phyloP scores from a whole-genome alignment of 2,797 vertebrate genomes.

The Rhabdomys pumilio region DNA sequence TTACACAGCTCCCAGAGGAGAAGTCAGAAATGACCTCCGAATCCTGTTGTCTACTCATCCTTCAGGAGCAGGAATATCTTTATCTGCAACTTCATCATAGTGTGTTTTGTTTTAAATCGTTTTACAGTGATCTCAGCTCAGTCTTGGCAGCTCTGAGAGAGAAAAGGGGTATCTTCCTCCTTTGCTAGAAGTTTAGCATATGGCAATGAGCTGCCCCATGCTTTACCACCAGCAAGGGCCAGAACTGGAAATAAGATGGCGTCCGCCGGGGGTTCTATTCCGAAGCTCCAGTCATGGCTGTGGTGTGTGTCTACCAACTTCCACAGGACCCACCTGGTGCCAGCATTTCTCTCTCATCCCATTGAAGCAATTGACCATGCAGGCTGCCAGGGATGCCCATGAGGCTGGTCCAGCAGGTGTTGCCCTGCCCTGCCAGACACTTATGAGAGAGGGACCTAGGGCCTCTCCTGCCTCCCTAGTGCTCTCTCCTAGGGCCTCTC shows the following conservation, averaged over 20 bases:
- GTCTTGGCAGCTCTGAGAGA: neutral
- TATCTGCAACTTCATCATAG: neutral
- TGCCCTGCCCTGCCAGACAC: neutral
- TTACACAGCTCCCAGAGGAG: neutral
- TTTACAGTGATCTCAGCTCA: neutral
- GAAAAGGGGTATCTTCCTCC: neutral
- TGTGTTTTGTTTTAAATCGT: too few species aligned
- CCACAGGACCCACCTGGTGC: accelerated
- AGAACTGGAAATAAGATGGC: neutral
- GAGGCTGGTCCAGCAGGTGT: accelerated
- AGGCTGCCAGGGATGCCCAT: accelerated
- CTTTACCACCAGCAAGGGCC: neutral
- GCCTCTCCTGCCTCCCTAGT: neutral
- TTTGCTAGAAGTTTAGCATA: neutral
- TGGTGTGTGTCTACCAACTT: neutral
- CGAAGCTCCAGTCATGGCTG: neutral
- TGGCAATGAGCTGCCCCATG: neutral
- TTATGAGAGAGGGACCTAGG: neutral
- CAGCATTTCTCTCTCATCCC: neutral
- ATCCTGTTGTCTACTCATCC: neutral
- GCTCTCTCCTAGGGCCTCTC: neutral
- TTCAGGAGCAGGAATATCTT: neutral
- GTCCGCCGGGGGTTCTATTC: neutral
- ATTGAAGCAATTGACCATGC: neutral
- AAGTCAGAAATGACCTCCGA: constrained; percentile 45